A percentile compares a stretch with the other conserved stretches of the same genome.
These are phyloP conservation scores for Mormoops blainvillei DNA, from an alignment of 2,113 vertebrate genomes.

Conservation along the genomic window DNA sequence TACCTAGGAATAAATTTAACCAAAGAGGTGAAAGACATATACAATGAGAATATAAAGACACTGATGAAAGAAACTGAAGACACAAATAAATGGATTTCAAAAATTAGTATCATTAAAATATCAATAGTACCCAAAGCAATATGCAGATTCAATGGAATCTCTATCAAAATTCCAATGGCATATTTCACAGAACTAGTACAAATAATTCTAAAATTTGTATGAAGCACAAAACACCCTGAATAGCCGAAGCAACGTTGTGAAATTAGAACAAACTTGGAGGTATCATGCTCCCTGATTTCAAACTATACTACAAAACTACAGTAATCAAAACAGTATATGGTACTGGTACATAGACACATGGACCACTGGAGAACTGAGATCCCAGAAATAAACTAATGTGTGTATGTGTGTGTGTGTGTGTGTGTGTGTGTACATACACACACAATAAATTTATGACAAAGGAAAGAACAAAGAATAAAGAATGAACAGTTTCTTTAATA, in stretches of 20 bases:
- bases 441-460: neutral
- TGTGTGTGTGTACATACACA: neutral
- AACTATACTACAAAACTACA: neutral
- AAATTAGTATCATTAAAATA: neutral
- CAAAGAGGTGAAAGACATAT: neutral
- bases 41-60: neutral
- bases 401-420: too few species aligned
- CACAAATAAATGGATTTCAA: neutral
- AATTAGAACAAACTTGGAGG: neutral
- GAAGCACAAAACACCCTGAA: neutral
- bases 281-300: neutral
- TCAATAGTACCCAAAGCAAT: neutral
- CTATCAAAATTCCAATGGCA: neutral
- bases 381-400: neutral
- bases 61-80: neutral
- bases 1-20: neutral
- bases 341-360: neutral
- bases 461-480: neutral
- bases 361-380: neutral
- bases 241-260: neutral
- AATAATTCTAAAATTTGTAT: neutral
- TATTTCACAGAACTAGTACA: neutral
- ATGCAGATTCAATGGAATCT: neutral
- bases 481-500: neutral
- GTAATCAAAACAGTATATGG: neutral